Base-by-base conservation (phyloP, 2,113 vertebrate species). In the Benitochromis conjunctus region DNA sequence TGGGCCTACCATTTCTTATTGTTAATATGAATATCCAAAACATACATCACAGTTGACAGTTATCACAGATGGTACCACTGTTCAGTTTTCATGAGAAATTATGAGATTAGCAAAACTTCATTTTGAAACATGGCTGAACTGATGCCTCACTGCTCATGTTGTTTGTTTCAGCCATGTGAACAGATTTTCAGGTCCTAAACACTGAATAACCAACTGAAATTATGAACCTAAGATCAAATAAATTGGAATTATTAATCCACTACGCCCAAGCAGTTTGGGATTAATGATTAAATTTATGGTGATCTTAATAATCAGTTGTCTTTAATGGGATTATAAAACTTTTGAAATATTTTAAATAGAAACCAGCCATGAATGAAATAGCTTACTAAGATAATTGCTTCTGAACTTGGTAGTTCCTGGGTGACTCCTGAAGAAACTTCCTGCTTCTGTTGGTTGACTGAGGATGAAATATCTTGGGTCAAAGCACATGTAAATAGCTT, bases 401-500 rank as follows among this genome's bases (percentile, higher is more conserved):
- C n/a, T n/a, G n/a, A n/a, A n/a, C n/a, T 66, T 69, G 78, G 79
- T 43, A 64, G 54, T 31, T 54, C 54, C 80, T 82, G 38, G 38
- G 55, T 76, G 81, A 81, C 74, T 82, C 11, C 51, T 29, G 82
- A 60, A 77, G 62, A 58, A 34, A 64, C 43, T 38, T 69, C 87
- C 79, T 81, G 19, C 74, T 85, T 82, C 87, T 81, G 54, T 82
- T 69, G 69, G 85, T 87, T 92, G 43, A 91, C 88, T 83, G 60
- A 82, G 86, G 24, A 80, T 51, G 31, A 43, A 83, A n/a, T 13
- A 5, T 76, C 19, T 81, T 74, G 89, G 82, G 92, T 88, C 12
- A 90, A 90, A 93, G 66, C 77, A 85, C 66, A 57, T 89, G 91
- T 93, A 62, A 90, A 89, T 77, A 86, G 43, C 71, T 88, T 89